phyloP scores from a whole-genome alignment of 2,113 vertebrate genomes.

The Riparia riparia region DNA sequence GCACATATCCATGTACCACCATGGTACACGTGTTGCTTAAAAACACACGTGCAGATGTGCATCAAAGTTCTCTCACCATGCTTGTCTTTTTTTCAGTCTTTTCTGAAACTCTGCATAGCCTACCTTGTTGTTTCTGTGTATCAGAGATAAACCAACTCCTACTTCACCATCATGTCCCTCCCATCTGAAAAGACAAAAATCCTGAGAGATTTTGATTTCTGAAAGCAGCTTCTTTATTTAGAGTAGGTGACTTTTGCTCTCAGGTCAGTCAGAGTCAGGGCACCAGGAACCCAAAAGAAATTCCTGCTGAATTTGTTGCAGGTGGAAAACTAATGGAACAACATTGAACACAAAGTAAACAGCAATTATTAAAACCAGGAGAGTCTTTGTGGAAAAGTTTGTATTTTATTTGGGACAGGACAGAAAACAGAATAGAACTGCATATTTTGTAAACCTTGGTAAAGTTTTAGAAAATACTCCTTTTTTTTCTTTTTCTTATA shows the following conservation, averaged over 20 bases:
- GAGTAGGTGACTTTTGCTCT: neutral
- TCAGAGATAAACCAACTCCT: neutral
- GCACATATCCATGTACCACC: neutral
- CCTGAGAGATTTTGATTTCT: neutral
- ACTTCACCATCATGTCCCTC: neutral
- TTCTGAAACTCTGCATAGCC: neutral
- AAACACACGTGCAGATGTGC: neutral
- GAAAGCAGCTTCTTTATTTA: neutral
- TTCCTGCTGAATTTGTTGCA: neutral
- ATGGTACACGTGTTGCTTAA: neutral
- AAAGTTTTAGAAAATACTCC: neutral
- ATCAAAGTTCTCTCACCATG: neutral
- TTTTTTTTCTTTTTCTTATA: neutral
- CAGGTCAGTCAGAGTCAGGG: neutral
- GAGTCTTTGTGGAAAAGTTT: neutral
- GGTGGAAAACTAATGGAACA: neutral
- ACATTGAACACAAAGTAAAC: neutral
- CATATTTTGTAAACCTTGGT: neutral
- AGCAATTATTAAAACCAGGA: slow-evolving; percentile 22
- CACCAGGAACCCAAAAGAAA: neutral
- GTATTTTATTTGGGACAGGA: neutral
- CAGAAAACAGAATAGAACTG: neutral
- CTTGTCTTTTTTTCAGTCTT: neutral
- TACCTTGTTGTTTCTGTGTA: neutral
- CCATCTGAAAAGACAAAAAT: neutral